Evolutionary conservation across 2,888 invertebrate genomes (phyloP).

Genomic region (Formica aserva): DNA sequence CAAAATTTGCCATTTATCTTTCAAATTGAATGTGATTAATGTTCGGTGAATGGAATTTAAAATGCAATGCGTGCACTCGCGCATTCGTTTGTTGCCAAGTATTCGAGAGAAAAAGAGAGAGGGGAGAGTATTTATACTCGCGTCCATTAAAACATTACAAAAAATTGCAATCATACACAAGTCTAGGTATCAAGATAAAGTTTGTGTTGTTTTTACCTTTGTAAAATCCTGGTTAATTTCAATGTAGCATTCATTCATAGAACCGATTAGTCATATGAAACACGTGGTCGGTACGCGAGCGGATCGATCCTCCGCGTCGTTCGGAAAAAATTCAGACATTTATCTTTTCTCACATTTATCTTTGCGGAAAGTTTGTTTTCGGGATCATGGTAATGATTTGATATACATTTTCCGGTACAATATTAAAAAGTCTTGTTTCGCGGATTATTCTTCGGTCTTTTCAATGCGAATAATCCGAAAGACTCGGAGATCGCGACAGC

Average conservation of each 20-base stretch:
- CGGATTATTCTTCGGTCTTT: neutral
- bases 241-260: conserved; percentile 85
- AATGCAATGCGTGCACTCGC: conserved; percentile 31
- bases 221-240: conserved; percentile 86
- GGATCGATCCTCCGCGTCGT: conserved; percentile 68
- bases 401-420: conserved; percentile 16
- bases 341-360: conserved; percentile 6
- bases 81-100: conserved; percentile 39
- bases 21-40: neutral
- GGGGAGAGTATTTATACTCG: conserved; percentile 29
- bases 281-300: conserved; percentile 78
- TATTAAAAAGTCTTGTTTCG: neutral
- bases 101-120: neutral
- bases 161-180: conserved; percentile 72
- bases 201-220: conserved; percentile 85
- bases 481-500: conserved; percentile 68
- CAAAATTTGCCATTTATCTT: neutral
- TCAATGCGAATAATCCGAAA: conserved; percentile 53
- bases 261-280: conserved; percentile 85
- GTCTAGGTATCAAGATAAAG: conserved; percentile 82
- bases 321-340: conserved; percentile 51
- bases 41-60: neutral
- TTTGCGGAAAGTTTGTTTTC: neutral
- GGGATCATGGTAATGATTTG: conserved; percentile 16
- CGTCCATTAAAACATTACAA: conserved; percentile 57